These are phyloP conservation scores for Vanessa cardui DNA, from an alignment of 2,888 invertebrate species.

Conservation along the genomic window DNA sequence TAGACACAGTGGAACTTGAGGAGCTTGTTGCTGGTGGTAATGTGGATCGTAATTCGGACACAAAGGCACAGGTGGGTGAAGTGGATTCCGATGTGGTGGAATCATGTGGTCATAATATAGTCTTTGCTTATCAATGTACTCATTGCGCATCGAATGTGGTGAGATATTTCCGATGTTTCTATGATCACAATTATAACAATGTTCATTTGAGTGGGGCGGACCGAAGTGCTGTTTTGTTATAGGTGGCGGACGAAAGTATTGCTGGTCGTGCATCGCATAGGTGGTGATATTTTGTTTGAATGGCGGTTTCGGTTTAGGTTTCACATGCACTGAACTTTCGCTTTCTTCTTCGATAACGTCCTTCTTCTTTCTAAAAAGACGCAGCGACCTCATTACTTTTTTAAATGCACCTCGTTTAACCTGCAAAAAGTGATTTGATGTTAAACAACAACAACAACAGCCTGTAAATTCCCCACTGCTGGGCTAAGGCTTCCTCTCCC, in stretches of 20 bases:
- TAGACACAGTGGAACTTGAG: constrained; percentile 65
- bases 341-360: constrained; percentile 61
- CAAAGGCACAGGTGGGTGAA: constrained; percentile 18
- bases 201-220: constrained; percentile 34
- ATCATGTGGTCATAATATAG: constrained; percentile 34
- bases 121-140: constrained; percentile 26
- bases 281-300: constrained; percentile 63
- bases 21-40: constrained; percentile 45
- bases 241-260: constrained; percentile 57
- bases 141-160: constrained; percentile 14
- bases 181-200: constrained; percentile 42
- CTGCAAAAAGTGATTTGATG: constrained; percentile 49
- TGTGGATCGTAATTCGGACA: constrained; percentile 38
- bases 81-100: constrained; percentile 17
- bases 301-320: constrained; percentile 50
- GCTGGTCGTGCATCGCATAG: constrained; percentile 64
- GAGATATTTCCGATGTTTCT: constrained; percentile 27
- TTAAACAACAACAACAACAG: too few relatives aligned
- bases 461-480: too few relatives aligned
- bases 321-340: constrained; percentile 56
- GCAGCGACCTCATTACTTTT: constrained; percentile 58
- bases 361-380: constrained; percentile 62
- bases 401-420: constrained; percentile 54
- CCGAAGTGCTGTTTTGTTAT: constrained; percentile 35
- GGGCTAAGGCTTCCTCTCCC: too few relatives aligned